Conservation (phyloP, 2,888 invertebrate genomes). For the Sepioteuthis lessoniana region DNA sequence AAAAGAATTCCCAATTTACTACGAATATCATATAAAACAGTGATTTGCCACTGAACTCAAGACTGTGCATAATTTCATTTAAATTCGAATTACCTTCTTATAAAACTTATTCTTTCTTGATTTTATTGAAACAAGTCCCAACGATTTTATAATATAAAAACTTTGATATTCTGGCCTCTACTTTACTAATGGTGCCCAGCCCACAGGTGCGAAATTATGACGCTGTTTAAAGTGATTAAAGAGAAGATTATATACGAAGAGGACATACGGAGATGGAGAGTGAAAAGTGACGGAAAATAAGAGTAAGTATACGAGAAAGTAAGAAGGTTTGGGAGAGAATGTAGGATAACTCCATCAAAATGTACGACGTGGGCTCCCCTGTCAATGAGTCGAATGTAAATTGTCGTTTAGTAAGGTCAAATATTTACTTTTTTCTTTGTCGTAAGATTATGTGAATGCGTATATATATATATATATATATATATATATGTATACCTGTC, state of each 20-base stretch:
- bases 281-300: no score
- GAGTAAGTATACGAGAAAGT: not conserved
- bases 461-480: not conserved
- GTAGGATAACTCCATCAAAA: not conserved
- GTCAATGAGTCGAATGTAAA: not conserved
- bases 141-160: no score
- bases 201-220: not conserved
- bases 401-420: not conserved
- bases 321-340: not conserved
- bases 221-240: not conserved
- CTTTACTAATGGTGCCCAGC: not conserved
- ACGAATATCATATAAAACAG: no score
- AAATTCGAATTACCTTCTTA: no score
- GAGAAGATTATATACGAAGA: not conserved
- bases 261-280: no score
- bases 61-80: no score
- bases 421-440: not conserved
- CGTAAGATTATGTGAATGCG: no score
- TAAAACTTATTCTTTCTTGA: no score
- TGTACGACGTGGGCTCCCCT: not conserved
- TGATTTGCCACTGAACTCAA: no score
- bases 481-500: not conserved
- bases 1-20: no score
- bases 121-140: no score
- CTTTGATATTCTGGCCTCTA: not conserved